Percentiles rank a stretch among this genome's conserved stretches.
phyloP scores from a whole-genome alignment of 2,797 vertebrate species.

The Catostomus latipinnis region DNA sequence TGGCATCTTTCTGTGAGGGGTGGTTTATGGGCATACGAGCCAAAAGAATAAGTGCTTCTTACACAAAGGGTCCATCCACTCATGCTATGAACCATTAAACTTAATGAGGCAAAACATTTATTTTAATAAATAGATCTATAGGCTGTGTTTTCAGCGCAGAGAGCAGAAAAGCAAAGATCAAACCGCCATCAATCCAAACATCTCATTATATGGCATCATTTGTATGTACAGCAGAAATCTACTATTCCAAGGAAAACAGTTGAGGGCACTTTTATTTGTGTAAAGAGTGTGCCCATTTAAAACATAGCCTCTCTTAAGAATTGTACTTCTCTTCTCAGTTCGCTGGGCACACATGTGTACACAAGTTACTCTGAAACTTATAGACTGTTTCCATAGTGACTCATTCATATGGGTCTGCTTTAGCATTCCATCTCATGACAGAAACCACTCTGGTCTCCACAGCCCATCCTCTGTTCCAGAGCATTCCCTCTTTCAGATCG shows the following conservation, averaged over 20 bases:
- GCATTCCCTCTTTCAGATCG: slow-evolving; percentile 34
- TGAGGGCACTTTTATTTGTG: slow-evolving; percentile 7
- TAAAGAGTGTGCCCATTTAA: slow-evolving; percentile 9
- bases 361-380: slow-evolving; percentile 51
- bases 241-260: slow-evolving; percentile 22
- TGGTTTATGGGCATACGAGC: slow-evolving; percentile 13
- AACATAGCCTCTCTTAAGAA: slow-evolving; percentile 29
- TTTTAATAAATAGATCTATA: slow-evolving; percentile 43
- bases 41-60: slow-evolving; percentile 17
- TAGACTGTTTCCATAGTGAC: slow-evolving; percentile 57
- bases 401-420: slow-evolving; percentile 54
- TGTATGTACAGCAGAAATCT: slow-evolving; percentile 38
- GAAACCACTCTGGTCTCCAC: slow-evolving; percentile 60
- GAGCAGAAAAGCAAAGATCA: slow-evolving; percentile 38
- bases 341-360: slow-evolving; percentile 48
- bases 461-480: slow-evolving; percentile 58
- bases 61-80: slow-evolving; percentile 21
- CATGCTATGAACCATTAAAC: slow-evolving; percentile 24
- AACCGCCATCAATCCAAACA: slow-evolving; percentile 27
- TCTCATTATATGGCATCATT: slow-evolving; percentile 38
- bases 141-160: neutral
- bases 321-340: slow-evolving; percentile 47
- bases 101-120: slow-evolving; percentile 22
- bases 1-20: neutral
- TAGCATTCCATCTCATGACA: slow-evolving; percentile 61